These are phyloP conservation scores for Sclerodermus sp. DNA, from an alignment of 2,888 invertebrate genomes.

Conservation along the genomic window DNA sequence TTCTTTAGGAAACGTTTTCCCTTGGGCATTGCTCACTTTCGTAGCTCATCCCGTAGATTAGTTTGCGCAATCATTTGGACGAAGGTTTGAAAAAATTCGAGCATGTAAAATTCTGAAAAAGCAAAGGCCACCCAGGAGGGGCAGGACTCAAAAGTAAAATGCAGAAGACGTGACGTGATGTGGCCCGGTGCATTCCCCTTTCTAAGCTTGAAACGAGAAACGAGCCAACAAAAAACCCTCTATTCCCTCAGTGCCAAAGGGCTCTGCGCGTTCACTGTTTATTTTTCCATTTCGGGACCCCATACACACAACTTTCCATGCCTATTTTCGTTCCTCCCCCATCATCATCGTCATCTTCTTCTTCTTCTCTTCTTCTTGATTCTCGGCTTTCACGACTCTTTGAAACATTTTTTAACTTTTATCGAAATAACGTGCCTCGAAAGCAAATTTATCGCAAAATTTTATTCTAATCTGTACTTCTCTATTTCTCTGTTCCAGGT, in stretches of 20 bases:
- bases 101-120: background rate
- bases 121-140: conserved; percentile 23
- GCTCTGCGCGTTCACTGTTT: conserved; percentile 19
- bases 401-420: too few species aligned
- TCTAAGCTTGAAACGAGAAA: conserved; percentile 20
- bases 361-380: background rate
- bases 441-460: too few species aligned
- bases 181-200: conserved; percentile 5
- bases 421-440: too few species aligned
- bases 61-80: too few species aligned
- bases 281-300: conserved; percentile 20
- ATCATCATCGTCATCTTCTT: conserved; percentile 7
- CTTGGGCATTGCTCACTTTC: too few species aligned
- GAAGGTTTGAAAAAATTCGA: background rate
- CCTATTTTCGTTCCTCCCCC: conserved; percentile 11
- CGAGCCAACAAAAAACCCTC: conserved; percentile 22
- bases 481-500: too few species aligned
- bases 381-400: background rate
- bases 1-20: too few species aligned
- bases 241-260: conserved; percentile 9
- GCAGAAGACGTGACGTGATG: background rate
- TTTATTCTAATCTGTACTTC: too few species aligned
- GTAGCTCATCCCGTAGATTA: too few species aligned
- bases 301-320: too few species aligned
- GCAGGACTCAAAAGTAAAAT: conserved; percentile 22